Conservation (phyloP, 2,888 invertebrate genomes). For the Pilophorus perplexus region DNA sequence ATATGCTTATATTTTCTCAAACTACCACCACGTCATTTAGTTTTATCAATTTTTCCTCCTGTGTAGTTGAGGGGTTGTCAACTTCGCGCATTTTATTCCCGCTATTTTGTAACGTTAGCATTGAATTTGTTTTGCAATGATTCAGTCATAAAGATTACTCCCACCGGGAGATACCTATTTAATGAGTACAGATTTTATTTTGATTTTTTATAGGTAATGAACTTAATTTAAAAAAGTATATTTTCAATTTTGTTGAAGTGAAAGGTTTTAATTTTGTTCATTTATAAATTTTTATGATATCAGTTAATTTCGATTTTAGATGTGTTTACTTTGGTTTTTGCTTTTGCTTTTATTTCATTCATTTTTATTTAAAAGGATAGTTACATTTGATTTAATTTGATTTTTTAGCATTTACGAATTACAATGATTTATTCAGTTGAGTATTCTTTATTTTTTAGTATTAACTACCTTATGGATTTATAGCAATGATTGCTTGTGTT, state of each 20-base stretch:
- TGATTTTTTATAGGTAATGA: too few relatives aligned
- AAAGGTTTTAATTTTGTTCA: background rate
- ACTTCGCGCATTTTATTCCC: too few relatives aligned
- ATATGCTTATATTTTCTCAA: too few relatives aligned
- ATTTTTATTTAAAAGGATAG: conserved; percentile 15
- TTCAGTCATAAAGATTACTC: too few relatives aligned
- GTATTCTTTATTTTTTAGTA: conserved; percentile 6
- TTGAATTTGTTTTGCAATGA: too few relatives aligned
- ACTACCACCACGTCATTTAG: background rate
- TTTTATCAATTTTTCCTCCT: too few relatives aligned
- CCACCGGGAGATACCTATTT: too few relatives aligned
- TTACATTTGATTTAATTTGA: background rate
- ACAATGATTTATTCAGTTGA: conserved; percentile 12
- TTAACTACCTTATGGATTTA: conserved; percentile 4
- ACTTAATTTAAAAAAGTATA: too few relatives aligned
- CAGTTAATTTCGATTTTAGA: conserved; percentile 19
- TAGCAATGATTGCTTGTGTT: background rate
- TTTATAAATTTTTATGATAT: conserved; percentile 4
- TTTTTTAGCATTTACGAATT: too few relatives aligned
- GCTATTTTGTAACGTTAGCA: too few relatives aligned
- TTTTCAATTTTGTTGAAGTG: background rate
- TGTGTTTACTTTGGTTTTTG: conserved; percentile 11
- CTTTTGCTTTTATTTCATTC: conserved; percentile 21
- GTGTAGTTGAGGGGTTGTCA: too few relatives aligned
- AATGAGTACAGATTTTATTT: too few relatives aligned